Evolutionary conservation across 2,888 invertebrate genomes (phyloP).

Genomic region (Antheraea assamensis): DNA sequence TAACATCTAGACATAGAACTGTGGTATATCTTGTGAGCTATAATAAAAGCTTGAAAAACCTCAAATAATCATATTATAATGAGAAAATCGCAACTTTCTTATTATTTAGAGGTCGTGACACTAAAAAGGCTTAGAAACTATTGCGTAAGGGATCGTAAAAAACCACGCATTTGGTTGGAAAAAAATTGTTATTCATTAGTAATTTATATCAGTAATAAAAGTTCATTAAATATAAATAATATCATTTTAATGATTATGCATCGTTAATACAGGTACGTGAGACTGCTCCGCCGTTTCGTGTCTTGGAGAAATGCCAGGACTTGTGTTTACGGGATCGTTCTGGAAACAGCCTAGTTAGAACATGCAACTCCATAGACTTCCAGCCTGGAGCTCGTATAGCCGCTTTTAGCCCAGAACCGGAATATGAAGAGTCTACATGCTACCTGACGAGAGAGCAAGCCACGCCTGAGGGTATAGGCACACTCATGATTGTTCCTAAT

Average conservation of each 20-base stretch:
- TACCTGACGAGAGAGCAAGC: conserved; percentile 93
- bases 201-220: no score
- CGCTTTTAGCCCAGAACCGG: conserved; percentile 90
- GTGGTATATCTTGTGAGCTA: no score
- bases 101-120: no score
- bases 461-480: conserved; percentile 93
- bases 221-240: conserved; percentile 23
- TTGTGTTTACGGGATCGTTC: conserved; percentile 91
- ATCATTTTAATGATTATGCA: conserved; percentile 23
- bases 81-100: no score
- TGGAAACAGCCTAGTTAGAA: conserved; percentile 91
- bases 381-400: conserved; percentile 94
- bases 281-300: conserved; percentile 92
- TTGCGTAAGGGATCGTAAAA: not conserved
- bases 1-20: no score
- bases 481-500: conserved; percentile 93
- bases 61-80: no score
- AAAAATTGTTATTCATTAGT: not conserved
- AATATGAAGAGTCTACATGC: conserved; percentile 94
- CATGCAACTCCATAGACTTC: conserved; percentile 95
- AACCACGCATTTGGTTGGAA: not conserved
- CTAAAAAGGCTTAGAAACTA: not conserved
- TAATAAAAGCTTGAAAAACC: no score
- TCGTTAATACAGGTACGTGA: conserved; percentile 85
- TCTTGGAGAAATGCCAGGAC: conserved; percentile 94